These are phyloP conservation scores for Syrrhaptes paradoxus DNA, from an alignment of 2,113 vertebrate genomes.

Conservation along the genomic window DNA sequence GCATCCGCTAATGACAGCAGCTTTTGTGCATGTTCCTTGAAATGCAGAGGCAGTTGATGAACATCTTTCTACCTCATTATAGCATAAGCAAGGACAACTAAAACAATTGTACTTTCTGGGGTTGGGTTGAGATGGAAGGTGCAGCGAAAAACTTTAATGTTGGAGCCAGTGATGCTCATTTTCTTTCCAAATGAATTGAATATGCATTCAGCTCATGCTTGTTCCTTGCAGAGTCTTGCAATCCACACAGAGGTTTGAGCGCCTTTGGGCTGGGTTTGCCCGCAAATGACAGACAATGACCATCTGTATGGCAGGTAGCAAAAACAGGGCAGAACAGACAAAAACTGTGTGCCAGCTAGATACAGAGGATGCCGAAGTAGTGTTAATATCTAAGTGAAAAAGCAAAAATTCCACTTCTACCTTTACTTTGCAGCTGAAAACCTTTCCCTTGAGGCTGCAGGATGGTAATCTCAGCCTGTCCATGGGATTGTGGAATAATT, in stretches of 20 bases:
- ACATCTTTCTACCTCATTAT: neutral
- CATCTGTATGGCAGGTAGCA: neutral
- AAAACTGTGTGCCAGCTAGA: neutral
- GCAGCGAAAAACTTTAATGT: accelerated
- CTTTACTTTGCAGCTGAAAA: neutral
- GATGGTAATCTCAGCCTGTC: neutral
- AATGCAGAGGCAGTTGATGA: neutral
- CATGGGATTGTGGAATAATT: neutral
- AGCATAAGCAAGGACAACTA: neutral
- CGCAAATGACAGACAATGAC: neutral
- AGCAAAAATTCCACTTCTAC: neutral
- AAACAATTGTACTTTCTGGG: neutral
- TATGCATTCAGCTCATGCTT: accelerated
- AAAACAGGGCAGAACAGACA: neutral
- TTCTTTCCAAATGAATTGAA: neutral
- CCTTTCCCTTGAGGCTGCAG: neutral
- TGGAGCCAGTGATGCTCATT: neutral
- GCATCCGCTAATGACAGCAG: accelerated
- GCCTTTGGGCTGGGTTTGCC: neutral
- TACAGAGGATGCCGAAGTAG: neutral
- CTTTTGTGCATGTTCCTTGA: neutral
- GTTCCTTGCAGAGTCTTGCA: neutral
- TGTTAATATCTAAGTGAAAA: neutral
- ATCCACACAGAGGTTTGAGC: accelerated
- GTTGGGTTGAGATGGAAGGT: neutral